phyloP scores from a whole-genome alignment of 2,888 invertebrate species.

The Sinohyriopsis cumingii region DNA sequence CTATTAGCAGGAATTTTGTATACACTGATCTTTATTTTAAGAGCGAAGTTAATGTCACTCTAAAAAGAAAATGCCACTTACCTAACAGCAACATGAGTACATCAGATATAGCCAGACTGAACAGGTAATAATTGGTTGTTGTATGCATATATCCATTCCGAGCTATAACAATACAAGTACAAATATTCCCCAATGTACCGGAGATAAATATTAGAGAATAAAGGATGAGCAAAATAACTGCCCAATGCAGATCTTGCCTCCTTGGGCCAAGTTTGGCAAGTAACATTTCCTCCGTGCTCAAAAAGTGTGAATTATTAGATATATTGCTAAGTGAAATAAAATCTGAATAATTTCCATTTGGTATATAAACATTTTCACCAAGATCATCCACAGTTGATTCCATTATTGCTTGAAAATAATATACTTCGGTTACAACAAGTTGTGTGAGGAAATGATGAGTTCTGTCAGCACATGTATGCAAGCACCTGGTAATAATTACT shows the following conservation, averaged over 20 bases:
- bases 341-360: too few species aligned
- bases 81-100: constrained; percentile 85
- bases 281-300: constrained; percentile 18
- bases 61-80: constrained; percentile 39
- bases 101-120: constrained; percentile 89
- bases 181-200: constrained; percentile 86
- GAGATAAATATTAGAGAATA: constrained; percentile 72
- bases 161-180: constrained; percentile 89
- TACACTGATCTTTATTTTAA: too few species aligned
- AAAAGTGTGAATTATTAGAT: constrained; percentile 6
- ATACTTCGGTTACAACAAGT: too few species aligned
- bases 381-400: too few species aligned
- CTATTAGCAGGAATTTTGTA: too few species aligned
- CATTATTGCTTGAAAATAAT: too few species aligned
- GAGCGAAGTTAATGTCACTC: too few species aligned
- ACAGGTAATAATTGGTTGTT: constrained; percentile 91
- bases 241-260: constrained; percentile 25
- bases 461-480: too few species aligned
- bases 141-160: constrained; percentile 87
- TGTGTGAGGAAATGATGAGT: too few species aligned
- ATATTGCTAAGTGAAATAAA: neutral
- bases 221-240: constrained; percentile 26
- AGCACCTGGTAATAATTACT: too few species aligned
- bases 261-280: constrained; percentile 30
- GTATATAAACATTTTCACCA: too few species aligned